A percentile compares a stretch with the other conserved stretches of the same genome.
Conservation (phyloP, 2,888 invertebrate genomes). For the Sicus ferrugineus region DNA sequence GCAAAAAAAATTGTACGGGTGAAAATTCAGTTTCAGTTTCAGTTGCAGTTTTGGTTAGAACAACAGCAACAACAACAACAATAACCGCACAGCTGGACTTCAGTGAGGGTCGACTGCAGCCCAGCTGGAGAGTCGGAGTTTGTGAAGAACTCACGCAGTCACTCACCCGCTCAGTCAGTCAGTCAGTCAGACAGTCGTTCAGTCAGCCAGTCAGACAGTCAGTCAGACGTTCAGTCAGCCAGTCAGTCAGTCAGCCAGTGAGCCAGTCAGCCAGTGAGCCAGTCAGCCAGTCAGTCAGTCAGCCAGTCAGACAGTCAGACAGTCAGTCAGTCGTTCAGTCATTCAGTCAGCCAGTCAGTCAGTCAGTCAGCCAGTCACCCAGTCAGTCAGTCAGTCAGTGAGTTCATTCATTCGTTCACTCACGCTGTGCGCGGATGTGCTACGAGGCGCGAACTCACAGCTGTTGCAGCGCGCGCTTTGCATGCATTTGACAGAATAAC, state of each 20-base stretch:
- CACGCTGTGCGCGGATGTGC: background rate
- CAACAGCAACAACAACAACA: background rate
- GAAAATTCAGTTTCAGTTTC: conserved; percentile 20
- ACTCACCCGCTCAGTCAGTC: background rate
- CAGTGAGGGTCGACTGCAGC: background rate
- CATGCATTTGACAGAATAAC: background rate
- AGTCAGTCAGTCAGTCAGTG: no score
- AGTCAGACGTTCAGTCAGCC: no score
- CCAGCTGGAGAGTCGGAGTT: background rate
- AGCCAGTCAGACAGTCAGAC: background rate
- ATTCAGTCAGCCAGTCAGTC: conserved; percentile 1
- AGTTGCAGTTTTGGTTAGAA: background rate
- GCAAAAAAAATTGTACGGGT: background rate
- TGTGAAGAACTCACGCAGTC: no score
- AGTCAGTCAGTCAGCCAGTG: no score
- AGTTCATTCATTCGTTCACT: conserved; percentile 14
- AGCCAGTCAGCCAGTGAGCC: no score
- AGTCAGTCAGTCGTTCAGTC: conserved; percentile 18
- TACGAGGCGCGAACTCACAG: conserved; percentile 6
- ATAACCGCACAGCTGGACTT: background rate
- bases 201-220: conserved; percentile 17
- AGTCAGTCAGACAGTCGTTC: background rate
- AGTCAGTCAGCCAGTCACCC: no score
- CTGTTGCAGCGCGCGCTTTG: background rate
- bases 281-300: background rate